Evolutionary conservation across 2,888 invertebrate species (phyloP).

Genomic region (Bombyx huttoni): DNA sequence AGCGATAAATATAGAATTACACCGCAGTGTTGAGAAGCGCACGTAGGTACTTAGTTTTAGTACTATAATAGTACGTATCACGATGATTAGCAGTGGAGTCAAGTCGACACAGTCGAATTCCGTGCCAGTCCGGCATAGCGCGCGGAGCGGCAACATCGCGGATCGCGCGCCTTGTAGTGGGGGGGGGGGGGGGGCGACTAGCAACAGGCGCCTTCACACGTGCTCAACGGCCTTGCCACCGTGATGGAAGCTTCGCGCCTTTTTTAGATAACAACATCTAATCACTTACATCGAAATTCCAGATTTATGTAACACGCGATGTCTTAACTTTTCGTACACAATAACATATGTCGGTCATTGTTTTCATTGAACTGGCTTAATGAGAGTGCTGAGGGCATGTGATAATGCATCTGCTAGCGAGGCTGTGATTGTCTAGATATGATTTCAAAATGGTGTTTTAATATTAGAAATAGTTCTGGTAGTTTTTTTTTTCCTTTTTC

Average conservation of each 20-base stretch:
- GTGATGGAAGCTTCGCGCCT: slow-evolving; percentile 57
- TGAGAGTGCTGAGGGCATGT: no score
- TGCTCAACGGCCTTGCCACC: slow-evolving; percentile 61
- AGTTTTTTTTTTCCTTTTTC: no score
- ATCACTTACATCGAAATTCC: slow-evolving; percentile 27
- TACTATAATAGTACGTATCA: slow-evolving; percentile 2
- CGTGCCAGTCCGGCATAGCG: slow-evolving; percentile 23
- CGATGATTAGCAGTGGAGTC: slow-evolving; percentile 22
- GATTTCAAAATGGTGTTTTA: no score
- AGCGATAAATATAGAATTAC: no score
- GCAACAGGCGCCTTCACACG: slow-evolving; percentile 67
- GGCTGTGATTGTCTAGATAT: no score
- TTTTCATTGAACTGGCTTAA: background rate
- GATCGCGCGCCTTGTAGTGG: slow-evolving; percentile 15
- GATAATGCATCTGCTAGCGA: no score
- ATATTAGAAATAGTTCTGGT: no score
- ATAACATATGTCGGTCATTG: background rate
- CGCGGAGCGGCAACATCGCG: slow-evolving; percentile 57
- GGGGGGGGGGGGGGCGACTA: slow-evolving; percentile 30
- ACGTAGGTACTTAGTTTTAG: background rate
- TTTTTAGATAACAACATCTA: slow-evolving; percentile 51
- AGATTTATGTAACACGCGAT: slow-evolving; percentile 20
- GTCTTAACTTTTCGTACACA: background rate
- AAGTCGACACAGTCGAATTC: slow-evolving; percentile 36
- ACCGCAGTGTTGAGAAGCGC: background rate